Percentiles rank a stretch among this genome's conserved stretches.
Evolutionary conservation across 2,797 vertebrate genomes (phyloP).

Genomic region (Onychomys torridus): DNA sequence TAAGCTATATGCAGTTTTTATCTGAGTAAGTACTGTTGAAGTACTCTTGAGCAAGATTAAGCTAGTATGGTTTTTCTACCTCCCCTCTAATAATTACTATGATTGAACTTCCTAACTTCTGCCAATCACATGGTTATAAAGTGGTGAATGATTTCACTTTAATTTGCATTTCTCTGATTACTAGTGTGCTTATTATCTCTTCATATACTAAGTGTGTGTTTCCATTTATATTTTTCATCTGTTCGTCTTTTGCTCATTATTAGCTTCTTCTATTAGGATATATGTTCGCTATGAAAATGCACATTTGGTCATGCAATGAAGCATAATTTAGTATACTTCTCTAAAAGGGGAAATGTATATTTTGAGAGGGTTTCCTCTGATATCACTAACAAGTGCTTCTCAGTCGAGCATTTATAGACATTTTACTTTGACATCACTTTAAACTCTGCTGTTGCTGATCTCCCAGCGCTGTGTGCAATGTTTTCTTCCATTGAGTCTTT

Average conservation of each 20-base stretch:
- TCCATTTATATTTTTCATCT: slow-evolving; percentile 62
- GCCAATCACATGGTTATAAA: slow-evolving; percentile 73
- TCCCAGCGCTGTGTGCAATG: background rate
- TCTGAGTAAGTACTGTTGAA: slow-evolving; percentile 24
- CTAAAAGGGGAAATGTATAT: background rate
- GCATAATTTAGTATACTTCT: background rate
- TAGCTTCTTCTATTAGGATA: slow-evolving; percentile 29
- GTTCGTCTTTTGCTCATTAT: slow-evolving; percentile 49
- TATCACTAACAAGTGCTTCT: slow-evolving; percentile 4
- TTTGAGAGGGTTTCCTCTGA: background rate
- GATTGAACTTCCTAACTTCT: slow-evolving; percentile 69
- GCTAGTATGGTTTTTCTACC: slow-evolving; percentile 40
- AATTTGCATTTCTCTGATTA: slow-evolving; percentile 75
- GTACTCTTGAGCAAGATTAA: slow-evolving; percentile 67
- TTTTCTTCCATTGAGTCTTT: slow-evolving; percentile 1
- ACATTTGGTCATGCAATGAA: background rate
- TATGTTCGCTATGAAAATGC: background rate
- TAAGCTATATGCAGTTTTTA: background rate
- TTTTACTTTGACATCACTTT: background rate
- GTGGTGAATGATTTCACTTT: slow-evolving; percentile 74
- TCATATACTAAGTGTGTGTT: slow-evolving; percentile 66
- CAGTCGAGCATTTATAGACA: background rate
- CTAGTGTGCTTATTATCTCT: slow-evolving; percentile 67
- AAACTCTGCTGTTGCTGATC: background rate
- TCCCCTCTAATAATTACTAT: slow-evolving; percentile 62